phyloP scores from a whole-genome alignment of 2,797 vertebrate species.

The Rhynchotus rufescens region DNA sequence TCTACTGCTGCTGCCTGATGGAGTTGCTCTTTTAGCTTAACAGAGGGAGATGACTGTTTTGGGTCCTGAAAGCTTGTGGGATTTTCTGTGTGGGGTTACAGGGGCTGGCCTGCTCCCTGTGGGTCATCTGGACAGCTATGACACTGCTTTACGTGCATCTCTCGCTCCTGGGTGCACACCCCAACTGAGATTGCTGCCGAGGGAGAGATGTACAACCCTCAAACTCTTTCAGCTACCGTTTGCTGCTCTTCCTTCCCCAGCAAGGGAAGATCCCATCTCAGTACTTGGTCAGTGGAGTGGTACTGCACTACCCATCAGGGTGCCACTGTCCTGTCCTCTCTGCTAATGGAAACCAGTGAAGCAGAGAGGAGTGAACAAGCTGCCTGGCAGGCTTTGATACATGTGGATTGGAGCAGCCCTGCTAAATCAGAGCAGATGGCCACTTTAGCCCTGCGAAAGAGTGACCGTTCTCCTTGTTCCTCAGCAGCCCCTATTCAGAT shows the following conservation, averaged over 20 bases:
- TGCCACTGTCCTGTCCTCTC: not conserved
- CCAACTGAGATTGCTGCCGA: not conserved
- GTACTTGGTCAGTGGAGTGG: not conserved
- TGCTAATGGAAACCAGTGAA: not conserved
- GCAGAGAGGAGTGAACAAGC: not conserved
- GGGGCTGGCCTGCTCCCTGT: not conserved
- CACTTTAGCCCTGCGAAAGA: constrained; percentile 6
- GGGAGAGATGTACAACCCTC: not conserved
- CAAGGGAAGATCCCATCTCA: not conserved
- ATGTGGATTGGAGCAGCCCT: not conserved
- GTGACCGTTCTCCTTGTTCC: not conserved
- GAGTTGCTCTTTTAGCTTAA: accelerated
- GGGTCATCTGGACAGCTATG: not conserved
- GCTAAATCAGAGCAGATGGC: constrained; percentile 58
- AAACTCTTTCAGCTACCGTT: not conserved
- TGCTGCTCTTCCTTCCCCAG: not conserved
- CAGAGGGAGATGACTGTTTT: not conserved
- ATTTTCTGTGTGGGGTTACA: not conserved
- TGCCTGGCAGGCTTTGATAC: not conserved
- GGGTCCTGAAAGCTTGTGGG: accelerated
- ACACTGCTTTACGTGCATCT: not conserved
- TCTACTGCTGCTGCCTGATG: not conserved
- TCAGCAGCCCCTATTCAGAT: not conserved
- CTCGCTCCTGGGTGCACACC: not conserved
- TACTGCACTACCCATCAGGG: accelerated